Percentiles rank a stretch among this genome's conserved stretches.
Evolutionary conservation across 2,797 vertebrate species (phyloP).

Genomic region (Diplodus puntazzo): DNA sequence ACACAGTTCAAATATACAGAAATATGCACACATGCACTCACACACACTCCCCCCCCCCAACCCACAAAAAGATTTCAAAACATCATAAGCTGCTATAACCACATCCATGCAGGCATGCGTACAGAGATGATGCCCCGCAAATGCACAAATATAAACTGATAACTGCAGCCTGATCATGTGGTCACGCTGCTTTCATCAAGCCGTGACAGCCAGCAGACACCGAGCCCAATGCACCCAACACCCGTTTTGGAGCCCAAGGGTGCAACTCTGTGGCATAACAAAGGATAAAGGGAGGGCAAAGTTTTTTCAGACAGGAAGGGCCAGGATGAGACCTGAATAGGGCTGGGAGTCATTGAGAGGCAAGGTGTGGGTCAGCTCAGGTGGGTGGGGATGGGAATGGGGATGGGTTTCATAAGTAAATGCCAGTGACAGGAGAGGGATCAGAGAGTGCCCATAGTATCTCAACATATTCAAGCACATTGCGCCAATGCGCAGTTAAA

Average conservation of each 20-base stretch:
- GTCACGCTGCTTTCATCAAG: conserved; percentile 74
- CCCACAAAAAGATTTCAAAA: conserved; percentile 47
- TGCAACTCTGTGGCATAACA: conserved; percentile 34
- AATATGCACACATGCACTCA: conserved; percentile 74
- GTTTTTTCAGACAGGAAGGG: conserved; percentile 28
- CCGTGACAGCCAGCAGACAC: conserved; percentile 76
- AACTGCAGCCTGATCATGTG: conserved; percentile 70
- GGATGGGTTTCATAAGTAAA: conserved; percentile 88
- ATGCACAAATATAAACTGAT: conserved; percentile 75
- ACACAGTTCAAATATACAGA: conserved; percentile 67
- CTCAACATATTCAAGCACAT: conserved; percentile 81
- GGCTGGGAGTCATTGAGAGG: conserved; percentile 65
- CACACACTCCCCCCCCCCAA: conserved; percentile 16
- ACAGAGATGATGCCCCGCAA: conserved; percentile 73
- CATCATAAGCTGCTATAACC: conserved; percentile 60
- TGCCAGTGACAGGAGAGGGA: conserved; percentile 87
- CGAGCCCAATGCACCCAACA: conserved; percentile 72
- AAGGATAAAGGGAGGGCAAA: conserved; percentile 3
- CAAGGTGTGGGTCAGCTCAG: conserved; percentile 77
- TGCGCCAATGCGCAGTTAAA: conserved; percentile 78
- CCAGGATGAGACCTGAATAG: conserved; percentile 45
- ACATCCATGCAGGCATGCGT: conserved; percentile 79
- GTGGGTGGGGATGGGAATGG: conserved; percentile 76
- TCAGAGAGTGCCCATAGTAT: conserved; percentile 80
- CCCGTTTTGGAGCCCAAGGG: conserved; percentile 57